These are phyloP conservation scores for Danio aesculapii DNA, from an alignment of 2,797 vertebrate species.

Conservation along the genomic window DNA sequence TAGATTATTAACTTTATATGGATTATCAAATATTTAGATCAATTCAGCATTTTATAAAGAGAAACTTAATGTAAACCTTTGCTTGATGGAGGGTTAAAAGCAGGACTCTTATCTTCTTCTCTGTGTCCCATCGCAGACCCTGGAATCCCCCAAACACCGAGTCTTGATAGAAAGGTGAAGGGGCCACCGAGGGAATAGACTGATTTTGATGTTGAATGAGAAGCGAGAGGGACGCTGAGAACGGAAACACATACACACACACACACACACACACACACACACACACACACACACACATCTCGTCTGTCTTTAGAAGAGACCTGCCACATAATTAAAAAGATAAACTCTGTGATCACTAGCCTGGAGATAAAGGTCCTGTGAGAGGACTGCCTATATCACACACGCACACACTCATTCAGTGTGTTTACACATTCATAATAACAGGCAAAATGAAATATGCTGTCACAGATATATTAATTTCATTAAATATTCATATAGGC, in stretches of 20 bases:
- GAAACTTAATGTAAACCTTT: slow-evolving; percentile 9
- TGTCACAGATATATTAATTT: slow-evolving; percentile 54
- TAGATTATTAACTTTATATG: too few relatives aligned
- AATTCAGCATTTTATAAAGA: neutral
- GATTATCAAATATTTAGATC: neutral
- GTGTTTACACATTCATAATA: slow-evolving; percentile 51
- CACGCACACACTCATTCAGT: neutral
- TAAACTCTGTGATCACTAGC: slow-evolving; percentile 75
- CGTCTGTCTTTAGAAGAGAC: slow-evolving; percentile 74
- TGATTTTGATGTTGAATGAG: slow-evolving; percentile 41
- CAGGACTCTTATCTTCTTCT: slow-evolving; percentile 75
- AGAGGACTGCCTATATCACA: slow-evolving; percentile 60
- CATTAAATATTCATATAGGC: slow-evolving; percentile 60
- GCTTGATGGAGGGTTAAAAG: slow-evolving; percentile 70
- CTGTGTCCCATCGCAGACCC: slow-evolving; percentile 65
- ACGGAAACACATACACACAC: slow-evolving; percentile 24
- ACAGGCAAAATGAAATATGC: slow-evolving; percentile 55
- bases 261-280: slow-evolving; percentile 20
- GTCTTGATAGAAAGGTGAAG: slow-evolving; percentile 71
- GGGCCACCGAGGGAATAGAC: slow-evolving; percentile 27
- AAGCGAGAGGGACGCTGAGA: slow-evolving; percentile 49
- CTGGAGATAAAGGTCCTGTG: slow-evolving; percentile 78
- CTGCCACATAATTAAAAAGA: slow-evolving; percentile 83
- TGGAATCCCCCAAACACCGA: slow-evolving; percentile 66
- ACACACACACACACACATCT: slow-evolving; percentile 23